Evolutionary conservation across 2,113 vertebrate species (phyloP).

Genomic region (Ibidorhyncha struthersii): DNA sequence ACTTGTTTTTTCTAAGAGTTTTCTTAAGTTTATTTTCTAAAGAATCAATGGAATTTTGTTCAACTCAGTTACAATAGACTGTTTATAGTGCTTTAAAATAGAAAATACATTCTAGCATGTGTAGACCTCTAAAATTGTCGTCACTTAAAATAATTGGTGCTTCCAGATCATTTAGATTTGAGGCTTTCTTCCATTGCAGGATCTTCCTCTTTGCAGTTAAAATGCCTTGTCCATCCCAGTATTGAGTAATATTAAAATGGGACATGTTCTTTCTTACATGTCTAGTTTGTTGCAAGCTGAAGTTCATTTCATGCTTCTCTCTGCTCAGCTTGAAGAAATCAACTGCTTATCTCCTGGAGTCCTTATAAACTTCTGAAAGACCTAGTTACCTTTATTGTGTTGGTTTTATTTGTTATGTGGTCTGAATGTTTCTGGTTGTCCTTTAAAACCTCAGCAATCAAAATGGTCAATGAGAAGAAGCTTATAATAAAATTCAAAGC

Average conservation of each 20-base stretch:
- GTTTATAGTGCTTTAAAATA: conserved; percentile 41
- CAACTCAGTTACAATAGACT: conserved; percentile 5
- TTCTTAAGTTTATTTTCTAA: conserved; percentile 49
- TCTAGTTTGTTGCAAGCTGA: conserved; percentile 2
- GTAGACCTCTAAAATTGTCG: conserved; percentile 28
- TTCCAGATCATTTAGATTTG: conserved; percentile 4
- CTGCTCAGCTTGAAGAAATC: conserved; percentile 30
- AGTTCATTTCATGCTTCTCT: conserved; percentile 15
- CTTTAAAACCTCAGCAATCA: background rate
- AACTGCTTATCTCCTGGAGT: conserved; percentile 37
- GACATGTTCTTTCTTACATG: background rate
- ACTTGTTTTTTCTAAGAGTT: conserved; percentile 63
- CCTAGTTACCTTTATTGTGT: background rate
- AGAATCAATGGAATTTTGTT: conserved; percentile 30
- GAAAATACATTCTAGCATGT: conserved; percentile 15
- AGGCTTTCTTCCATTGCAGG: background rate
- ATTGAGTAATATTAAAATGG: background rate
- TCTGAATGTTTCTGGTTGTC: background rate
- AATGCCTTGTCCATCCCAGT: background rate
- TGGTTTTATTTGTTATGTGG: background rate
- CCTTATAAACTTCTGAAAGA: background rate
- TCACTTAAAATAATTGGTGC: conserved; percentile 19
- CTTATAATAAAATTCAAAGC: background rate
- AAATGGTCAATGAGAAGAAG: background rate
- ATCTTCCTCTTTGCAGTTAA: background rate